Percentiles rank a stretch among this genome's conserved stretches.
Conservation (phyloP, 2,797 vertebrate species). For the Babyrousa celebensis region DNA sequence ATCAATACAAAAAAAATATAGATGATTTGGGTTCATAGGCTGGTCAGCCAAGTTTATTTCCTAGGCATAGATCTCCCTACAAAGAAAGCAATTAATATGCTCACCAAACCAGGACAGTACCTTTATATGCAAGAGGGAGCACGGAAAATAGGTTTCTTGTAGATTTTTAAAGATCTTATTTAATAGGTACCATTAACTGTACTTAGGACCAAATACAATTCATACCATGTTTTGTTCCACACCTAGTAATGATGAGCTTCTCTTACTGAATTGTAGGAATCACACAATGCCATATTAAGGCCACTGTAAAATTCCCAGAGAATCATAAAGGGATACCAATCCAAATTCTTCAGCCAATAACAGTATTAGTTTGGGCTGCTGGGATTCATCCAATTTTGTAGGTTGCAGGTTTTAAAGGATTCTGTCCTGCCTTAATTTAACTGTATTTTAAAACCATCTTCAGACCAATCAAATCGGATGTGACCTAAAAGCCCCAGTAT, state of each 20-base stretch:
- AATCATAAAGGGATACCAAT: constrained; percentile 45
- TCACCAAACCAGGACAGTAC: constrained; percentile 66
- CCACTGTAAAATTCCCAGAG: constrained; percentile 67
- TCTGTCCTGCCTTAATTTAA: constrained; percentile 62
- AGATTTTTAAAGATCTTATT: constrained; percentile 55
- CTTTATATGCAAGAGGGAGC: constrained; percentile 57
- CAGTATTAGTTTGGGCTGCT: constrained; percentile 64
- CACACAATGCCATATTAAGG: not conserved
- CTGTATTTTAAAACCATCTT: constrained; percentile 76
- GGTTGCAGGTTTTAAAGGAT: constrained; percentile 57
- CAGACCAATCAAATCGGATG: constrained; percentile 50
- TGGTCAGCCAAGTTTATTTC: constrained; percentile 87
- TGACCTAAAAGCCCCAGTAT: constrained; percentile 36
- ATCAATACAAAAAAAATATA: constrained; percentile 84
- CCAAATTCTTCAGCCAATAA: constrained; percentile 62
- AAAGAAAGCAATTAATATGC: constrained; percentile 78
- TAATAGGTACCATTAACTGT: constrained; percentile 28
- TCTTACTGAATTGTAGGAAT: constrained; percentile 53
- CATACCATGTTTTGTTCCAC: constrained; percentile 56
- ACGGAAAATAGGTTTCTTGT: constrained; percentile 67
- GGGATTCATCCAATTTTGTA: constrained; percentile 71
- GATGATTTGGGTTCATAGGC: constrained; percentile 83
- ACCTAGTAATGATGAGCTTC: constrained; percentile 45
- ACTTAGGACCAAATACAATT: constrained; percentile 69
- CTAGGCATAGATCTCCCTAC: constrained; percentile 72